Evolutionary conservation across 2,888 invertebrate species (phyloP), one percentile per base, ranked within the genome.

Genomic region (Altica lythri): DNA sequence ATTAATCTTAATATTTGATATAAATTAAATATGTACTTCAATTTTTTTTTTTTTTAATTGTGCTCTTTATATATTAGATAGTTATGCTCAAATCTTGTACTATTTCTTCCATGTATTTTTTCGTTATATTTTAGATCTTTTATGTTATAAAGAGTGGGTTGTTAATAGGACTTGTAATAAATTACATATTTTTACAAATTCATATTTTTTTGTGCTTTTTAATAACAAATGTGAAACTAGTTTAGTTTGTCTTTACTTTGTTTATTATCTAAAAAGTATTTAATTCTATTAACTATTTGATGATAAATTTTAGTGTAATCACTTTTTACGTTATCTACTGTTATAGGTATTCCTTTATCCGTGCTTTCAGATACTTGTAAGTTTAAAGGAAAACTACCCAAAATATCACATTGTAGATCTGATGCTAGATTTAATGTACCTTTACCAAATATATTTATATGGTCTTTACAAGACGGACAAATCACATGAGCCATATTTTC

Each of bases 401-500:
- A 77, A 14, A 90, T 79, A 18, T 81, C 77, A 0, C 85, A 78
- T 65, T 85, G 82, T 68, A 93, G 80, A 66, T 89, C 81, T 22
- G 78, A 69, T 0, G 88, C 86, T 17, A 88, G 77, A 25, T 77
- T 71, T 35, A 80, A 74, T 0, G 86, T 88, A 19, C 83, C 83
- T 54, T 83, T 79, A 1, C 89, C 90, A 73, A 92, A 94, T 22
- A 95, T 78, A 59, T 82, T 80, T 57, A 91, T 83, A 53, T 82
- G 79, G n/a, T 83, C 79, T 13, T 85, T 83, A 73, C 95, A 96
- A 17, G 88, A 84, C 0, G 86, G 81, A 72, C 95, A 96, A 35
- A 83, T 78, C 0, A 88, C 84, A 51, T 84, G 82, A 2, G 88
- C 86, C 95, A 96, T 96, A 75, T 96, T 96, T 72, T 94, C 90